Evolutionary conservation across 2,888 invertebrate species (phyloP).

Genomic region (Miltochrista miniata): DNA sequence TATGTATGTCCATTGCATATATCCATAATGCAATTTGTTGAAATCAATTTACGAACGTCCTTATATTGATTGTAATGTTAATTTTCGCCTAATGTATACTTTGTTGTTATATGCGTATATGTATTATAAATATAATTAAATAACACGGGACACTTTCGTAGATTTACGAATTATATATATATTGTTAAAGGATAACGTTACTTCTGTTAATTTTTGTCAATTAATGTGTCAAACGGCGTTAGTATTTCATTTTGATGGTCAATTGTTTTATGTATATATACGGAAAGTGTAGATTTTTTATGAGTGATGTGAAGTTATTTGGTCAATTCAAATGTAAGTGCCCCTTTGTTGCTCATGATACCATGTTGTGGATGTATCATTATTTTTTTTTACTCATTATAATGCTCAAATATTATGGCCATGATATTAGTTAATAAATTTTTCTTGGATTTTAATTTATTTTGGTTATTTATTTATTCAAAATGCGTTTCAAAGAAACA

Average conservation of each 20-base stretch:
- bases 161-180: slow-evolving; percentile 36
- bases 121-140: slow-evolving; percentile 33
- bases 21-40: slow-evolving; percentile 43
- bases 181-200: slow-evolving; percentile 69
- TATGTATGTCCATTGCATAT: slow-evolving; percentile 52
- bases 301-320: slow-evolving; percentile 64
- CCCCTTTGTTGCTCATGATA: slow-evolving; percentile 72
- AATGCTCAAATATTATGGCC: slow-evolving; percentile 79
- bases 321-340: slow-evolving; percentile 75
- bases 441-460: slow-evolving; percentile 66
- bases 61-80: slow-evolving; percentile 43
- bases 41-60: slow-evolving; percentile 46
- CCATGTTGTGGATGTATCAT: slow-evolving; percentile 53
- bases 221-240: slow-evolving; percentile 67
- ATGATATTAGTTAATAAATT: slow-evolving; percentile 75
- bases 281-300: slow-evolving; percentile 46
- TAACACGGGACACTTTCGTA: slow-evolving; percentile 20
- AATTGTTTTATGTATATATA: slow-evolving; percentile 68
- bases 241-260: slow-evolving; percentile 63
- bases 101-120: slow-evolving; percentile 68
- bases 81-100: slow-evolving; percentile 58
- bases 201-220: slow-evolving; percentile 77
- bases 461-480: slow-evolving; percentile 57
- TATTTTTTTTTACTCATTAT: slow-evolving; percentile 72
- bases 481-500: slow-evolving; percentile 21